A percentile compares a stretch with the other conserved stretches of the same genome.
Conservation (phyloP, 2,888 invertebrate genomes). For the Cephus rjabovi region DNA sequence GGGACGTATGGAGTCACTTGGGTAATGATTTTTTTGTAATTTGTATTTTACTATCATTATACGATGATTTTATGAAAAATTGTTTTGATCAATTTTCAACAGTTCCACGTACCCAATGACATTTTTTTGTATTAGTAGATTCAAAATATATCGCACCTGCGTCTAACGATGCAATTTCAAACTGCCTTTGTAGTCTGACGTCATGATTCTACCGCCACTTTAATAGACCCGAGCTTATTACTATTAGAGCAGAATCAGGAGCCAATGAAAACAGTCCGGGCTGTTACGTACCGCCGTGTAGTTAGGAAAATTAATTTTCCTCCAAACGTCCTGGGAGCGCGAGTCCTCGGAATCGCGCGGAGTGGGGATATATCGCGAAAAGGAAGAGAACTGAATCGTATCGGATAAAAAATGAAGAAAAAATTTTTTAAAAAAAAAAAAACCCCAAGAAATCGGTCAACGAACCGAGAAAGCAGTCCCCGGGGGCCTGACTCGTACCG, state of each 20-base stretch:
- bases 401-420: not conserved
- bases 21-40: too few species aligned
- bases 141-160: too few species aligned
- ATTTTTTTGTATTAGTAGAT: too few species aligned
- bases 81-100: too few species aligned
- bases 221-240: not conserved
- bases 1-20: too few species aligned
- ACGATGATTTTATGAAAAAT: too few species aligned
- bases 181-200: too few species aligned
- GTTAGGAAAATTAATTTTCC: not conserved
- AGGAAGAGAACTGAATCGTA: not conserved
- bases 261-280: not conserved
- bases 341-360: not conserved
- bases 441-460: conserved; percentile 27
- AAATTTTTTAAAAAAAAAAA: not conserved
- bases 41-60: too few species aligned
- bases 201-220: too few species aligned
- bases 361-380: not conserved
- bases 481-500: conserved; percentile 19
- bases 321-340: not conserved
- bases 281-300: not conserved
- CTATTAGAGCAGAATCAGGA: not conserved
- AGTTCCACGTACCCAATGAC: too few species aligned
- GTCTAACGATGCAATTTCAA: too few species aligned
- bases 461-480: conserved; percentile 27